Conservation (phyloP, 2,888 invertebrate genomes). For the Tryphoninae sp. region DNA sequence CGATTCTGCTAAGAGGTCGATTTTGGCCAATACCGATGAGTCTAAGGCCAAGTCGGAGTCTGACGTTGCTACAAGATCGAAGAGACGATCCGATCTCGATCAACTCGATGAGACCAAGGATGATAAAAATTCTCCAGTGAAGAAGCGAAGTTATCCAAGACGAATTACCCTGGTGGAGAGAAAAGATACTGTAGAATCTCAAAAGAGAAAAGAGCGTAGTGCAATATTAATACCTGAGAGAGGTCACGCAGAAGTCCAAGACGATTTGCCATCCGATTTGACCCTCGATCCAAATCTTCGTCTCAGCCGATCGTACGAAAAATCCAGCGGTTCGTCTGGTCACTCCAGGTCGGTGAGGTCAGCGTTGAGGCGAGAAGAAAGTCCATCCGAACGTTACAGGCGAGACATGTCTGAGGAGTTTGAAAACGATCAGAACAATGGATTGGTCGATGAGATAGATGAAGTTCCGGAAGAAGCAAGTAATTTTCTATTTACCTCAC, state of each 20-base stretch:
- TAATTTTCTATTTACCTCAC: constrained; percentile 56
- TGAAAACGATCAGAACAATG: constrained; percentile 54
- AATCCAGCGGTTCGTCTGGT: not conserved
- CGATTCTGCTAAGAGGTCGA: constrained; percentile 29
- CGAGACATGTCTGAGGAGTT: constrained; percentile 43
- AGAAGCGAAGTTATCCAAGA: constrained; percentile 60
- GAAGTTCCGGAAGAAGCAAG: constrained; percentile 32
- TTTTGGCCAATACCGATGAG: not conserved
- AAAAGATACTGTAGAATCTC: constrained; percentile 21
- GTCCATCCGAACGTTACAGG: constrained; percentile 26
- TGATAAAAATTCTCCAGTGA: constrained; percentile 50
- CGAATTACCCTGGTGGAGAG: constrained; percentile 62
- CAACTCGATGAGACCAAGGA: constrained; percentile 5
- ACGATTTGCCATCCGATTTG: constrained; percentile 56
- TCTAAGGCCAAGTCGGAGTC: not conserved
- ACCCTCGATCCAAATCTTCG: constrained; percentile 59
- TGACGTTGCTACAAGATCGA: constrained; percentile 6
- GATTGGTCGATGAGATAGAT: constrained; percentile 55
- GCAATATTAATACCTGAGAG: constrained; percentile 61
- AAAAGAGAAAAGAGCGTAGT: constrained; percentile 45
- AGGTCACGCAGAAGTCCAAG: constrained; percentile 58
- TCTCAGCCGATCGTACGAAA: constrained; percentile 38
- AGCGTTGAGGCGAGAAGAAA: not conserved
- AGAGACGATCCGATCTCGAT: constrained; percentile 38
- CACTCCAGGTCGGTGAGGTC: constrained; percentile 34